Evolutionary conservation across 2,113 vertebrate genomes (phyloP), one percentile per base, ranked within the genome.

Genomic region (Chauna torquata): DNA sequence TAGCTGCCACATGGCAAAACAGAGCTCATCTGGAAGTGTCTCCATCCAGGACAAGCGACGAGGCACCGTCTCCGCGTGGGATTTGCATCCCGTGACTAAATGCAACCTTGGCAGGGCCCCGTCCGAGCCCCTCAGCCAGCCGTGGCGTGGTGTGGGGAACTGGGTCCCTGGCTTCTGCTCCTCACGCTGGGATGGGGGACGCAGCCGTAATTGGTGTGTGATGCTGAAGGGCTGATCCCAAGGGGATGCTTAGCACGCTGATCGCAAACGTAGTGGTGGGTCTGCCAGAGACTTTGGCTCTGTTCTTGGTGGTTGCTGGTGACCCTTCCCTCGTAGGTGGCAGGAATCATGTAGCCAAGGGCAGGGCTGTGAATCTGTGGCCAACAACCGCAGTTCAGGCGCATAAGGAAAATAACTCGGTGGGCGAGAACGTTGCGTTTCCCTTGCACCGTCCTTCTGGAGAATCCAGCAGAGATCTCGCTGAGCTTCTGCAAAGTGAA

Each of bases 161-260:
- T 2, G 19, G 16, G n/a, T 32, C 16, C 23, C 42, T 11, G 30
- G n/a, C 58, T 68, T 24, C 20, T n/a, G 0, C 54, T 68, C 52
- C 57, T 75, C 47, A 22, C 6, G 2, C 20, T 6, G 8, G 55
- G 34, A 30, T 47, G 34, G 12, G 38, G 24, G 32, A 20, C 45
- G 5, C 0, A 3, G 0, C 16, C 11, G 40, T 16, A 27, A 44
- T 44, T 62, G 38, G 25, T 44, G 47, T 12, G 54, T 7, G 20
- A 2, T n/a, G 59, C 68, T 61, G 22, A 64, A 69, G 44, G 18
- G 58, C 49, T 66, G 36, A 57, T 69, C 23, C 54, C 50, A 42
- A 34, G 17, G 49, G 47, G 19, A 32, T 23, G 3, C 61, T 40
- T 11, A 27, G 36, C 11, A 0, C 0, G 0, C 57, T 66, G 27